Conservation (phyloP, 2,113 vertebrate genomes). For the Apteryx owenii region DNA sequence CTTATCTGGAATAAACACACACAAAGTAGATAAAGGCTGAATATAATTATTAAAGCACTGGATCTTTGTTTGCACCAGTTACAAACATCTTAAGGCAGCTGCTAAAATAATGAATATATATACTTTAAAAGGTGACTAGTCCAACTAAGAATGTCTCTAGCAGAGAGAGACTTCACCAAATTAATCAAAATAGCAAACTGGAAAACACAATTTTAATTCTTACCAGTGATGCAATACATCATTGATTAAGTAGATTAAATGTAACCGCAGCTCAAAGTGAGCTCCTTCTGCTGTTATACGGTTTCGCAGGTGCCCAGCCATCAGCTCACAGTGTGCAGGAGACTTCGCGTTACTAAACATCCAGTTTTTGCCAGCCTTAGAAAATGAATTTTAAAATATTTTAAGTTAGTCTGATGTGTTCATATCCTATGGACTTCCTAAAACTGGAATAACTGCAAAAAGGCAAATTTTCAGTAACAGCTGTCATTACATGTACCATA, state of each 20-base stretch:
- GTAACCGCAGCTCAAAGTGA: conserved; percentile 93
- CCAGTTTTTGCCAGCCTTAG: conserved; percentile 97
- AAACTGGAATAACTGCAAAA: not conserved
- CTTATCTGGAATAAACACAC: not conserved
- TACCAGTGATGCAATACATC: conserved; percentile 98
- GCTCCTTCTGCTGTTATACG: conserved; percentile 89
- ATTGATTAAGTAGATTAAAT: conserved; percentile 97
- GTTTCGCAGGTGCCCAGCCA: conserved; percentile 94
- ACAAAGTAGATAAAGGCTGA: not conserved
- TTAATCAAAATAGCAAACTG: not conserved
- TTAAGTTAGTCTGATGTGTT: not conserved
- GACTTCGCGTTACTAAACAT: conserved; percentile 97
- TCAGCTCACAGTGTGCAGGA: conserved; percentile 91
- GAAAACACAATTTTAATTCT: not conserved
- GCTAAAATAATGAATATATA: rapidly evolving
- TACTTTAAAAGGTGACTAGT: not conserved
- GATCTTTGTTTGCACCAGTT: not conserved
- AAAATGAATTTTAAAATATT: not conserved
- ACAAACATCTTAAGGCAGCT: not conserved
- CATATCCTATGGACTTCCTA: rapidly evolving
- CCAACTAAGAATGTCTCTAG: rapidly evolving
- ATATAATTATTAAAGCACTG: not conserved
- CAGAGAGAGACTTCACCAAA: not conserved
- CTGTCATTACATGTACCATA: not conserved
- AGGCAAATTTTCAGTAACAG: not conserved